Conservation (phyloP, 2,888 invertebrate genomes). For the Agrotis exclamationis region DNA sequence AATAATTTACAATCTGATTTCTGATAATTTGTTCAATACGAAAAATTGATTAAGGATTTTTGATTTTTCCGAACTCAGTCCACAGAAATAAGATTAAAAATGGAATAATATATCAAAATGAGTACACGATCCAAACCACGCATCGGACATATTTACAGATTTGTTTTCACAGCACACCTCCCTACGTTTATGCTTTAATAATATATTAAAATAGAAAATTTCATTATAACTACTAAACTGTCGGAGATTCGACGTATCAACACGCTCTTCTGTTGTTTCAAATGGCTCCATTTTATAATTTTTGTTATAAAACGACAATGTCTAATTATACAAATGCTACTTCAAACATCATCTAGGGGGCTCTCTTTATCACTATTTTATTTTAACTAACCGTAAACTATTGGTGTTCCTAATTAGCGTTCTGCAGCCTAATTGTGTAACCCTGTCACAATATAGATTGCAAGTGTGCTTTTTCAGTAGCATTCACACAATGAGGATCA, state of each 20-base stretch:
- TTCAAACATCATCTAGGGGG: slow-evolving; percentile 84
- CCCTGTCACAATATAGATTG: slow-evolving; percentile 41
- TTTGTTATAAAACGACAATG: slow-evolving; percentile 83
- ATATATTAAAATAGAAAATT: slow-evolving; percentile 91
- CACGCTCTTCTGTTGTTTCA: slow-evolving; percentile 75
- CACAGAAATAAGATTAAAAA: slow-evolving; percentile 70
- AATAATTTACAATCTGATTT: slow-evolving; percentile 76
- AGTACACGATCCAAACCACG: slow-evolving; percentile 72
- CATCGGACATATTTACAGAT: slow-evolving; percentile 79
- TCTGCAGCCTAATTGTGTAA: slow-evolving; percentile 72
- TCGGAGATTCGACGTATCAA: slow-evolving; percentile 87
- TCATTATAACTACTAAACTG: slow-evolving; percentile 85
- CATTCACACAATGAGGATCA: neutral
- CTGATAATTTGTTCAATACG: slow-evolving; percentile 75
- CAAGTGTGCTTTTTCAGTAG: slow-evolving; percentile 24
- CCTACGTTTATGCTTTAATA: slow-evolving; percentile 82
- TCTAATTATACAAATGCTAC: slow-evolving; percentile 89
- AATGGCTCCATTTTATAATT: slow-evolving; percentile 74
- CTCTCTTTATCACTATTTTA: slow-evolving; percentile 80
- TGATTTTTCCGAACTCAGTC: slow-evolving; percentile 70
- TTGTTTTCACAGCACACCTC: slow-evolving; percentile 80
- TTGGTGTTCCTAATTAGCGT: slow-evolving; percentile 86
- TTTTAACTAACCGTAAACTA: slow-evolving; percentile 83
- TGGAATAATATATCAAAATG: slow-evolving; percentile 70
- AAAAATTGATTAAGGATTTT: slow-evolving; percentile 65